A percentile compares a stretch with the other conserved stretches of the same genome.
Evolutionary conservation across 2,888 invertebrate genomes (phyloP).

Genomic region (Oscheius myriophilus): DNA sequence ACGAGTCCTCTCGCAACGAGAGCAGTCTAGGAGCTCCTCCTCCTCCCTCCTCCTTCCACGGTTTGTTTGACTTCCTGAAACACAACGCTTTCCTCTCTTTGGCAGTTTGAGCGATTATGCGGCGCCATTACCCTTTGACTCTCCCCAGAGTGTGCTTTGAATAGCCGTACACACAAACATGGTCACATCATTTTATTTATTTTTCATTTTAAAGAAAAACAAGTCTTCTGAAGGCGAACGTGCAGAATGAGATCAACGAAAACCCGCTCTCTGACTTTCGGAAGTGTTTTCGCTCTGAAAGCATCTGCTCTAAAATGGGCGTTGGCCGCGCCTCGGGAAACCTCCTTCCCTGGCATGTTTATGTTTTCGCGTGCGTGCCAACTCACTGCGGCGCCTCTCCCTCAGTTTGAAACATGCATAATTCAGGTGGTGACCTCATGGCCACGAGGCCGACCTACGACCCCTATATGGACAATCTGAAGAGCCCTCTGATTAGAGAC

Average conservation of each 20-base stretch:
- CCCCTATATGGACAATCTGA: slow-evolving; percentile 70
- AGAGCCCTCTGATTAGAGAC: slow-evolving; percentile 89
- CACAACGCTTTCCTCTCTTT: no score
- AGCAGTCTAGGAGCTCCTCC: slow-evolving; percentile 45
- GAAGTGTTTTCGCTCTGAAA: slow-evolving; percentile 28
- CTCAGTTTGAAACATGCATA: slow-evolving; percentile 5
- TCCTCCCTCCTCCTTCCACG: slow-evolving; percentile 37
- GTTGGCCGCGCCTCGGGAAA: no score
- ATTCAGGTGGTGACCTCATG: slow-evolving; percentile 56
- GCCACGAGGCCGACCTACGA: slow-evolving; percentile 68
- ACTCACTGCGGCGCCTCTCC: slow-evolving; percentile 2
- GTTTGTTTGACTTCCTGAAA: slow-evolving; percentile 28
- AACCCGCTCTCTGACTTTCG: slow-evolving; percentile 22
- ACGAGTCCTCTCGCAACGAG: slow-evolving; percentile 39
- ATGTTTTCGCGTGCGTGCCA: background rate
- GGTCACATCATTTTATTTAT: no score
- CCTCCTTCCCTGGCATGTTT: slow-evolving; percentile 7
- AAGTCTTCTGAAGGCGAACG: no score
- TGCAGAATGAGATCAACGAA: background rate
- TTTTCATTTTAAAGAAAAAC: no score
- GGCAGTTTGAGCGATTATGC: slow-evolving; percentile 1
- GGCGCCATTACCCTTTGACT: no score
- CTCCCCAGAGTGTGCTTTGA: slow-evolving; percentile 24
- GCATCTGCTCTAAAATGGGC: background rate
- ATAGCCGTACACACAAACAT: background rate